Evolutionary conservation across 2,888 invertebrate species (phyloP).

Genomic region (Iselma pallidipennis): DNA sequence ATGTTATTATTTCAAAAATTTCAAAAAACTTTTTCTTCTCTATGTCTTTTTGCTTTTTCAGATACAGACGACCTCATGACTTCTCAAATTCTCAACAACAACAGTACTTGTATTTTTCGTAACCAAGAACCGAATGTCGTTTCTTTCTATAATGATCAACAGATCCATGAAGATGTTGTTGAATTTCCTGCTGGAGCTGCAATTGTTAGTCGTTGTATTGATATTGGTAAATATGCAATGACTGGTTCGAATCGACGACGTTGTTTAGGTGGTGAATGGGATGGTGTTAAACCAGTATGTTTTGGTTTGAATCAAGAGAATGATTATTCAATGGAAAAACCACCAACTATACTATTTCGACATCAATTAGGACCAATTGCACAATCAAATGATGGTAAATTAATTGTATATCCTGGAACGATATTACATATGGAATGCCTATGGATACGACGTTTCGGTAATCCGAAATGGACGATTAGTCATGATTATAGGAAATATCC

Average conservation of each 20-base stretch:
- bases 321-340: slow-evolving; percentile 86
- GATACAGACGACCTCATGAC: slow-evolving; percentile 48
- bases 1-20: no score
- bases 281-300: slow-evolving; percentile 76
- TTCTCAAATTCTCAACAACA: slow-evolving; percentile 50
- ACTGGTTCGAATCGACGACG: slow-evolving; percentile 70
- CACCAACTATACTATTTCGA: slow-evolving; percentile 82
- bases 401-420: slow-evolving; percentile 84
- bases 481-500: slow-evolving; percentile 71
- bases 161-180: slow-evolving; percentile 73
- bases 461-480: slow-evolving; percentile 82
- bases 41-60: slow-evolving; percentile 30
- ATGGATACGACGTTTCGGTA: slow-evolving; percentile 84
- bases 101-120: slow-evolving; percentile 75
- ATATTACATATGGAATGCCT: slow-evolving; percentile 87
- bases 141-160: slow-evolving; percentile 79
- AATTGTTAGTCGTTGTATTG: slow-evolving; percentile 69
- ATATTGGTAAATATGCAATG: slow-evolving; percentile 86
- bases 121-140: slow-evolving; percentile 81
- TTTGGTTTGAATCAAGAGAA: slow-evolving; percentile 83
- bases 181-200: slow-evolving; percentile 75
- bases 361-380: slow-evolving; percentile 83
- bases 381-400: slow-evolving; percentile 82
- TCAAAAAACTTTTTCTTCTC: no score
- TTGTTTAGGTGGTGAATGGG: slow-evolving; percentile 81